Conservation (phyloP, 2,888 invertebrate genomes). For the Aporophyla lueneburgensis region DNA sequence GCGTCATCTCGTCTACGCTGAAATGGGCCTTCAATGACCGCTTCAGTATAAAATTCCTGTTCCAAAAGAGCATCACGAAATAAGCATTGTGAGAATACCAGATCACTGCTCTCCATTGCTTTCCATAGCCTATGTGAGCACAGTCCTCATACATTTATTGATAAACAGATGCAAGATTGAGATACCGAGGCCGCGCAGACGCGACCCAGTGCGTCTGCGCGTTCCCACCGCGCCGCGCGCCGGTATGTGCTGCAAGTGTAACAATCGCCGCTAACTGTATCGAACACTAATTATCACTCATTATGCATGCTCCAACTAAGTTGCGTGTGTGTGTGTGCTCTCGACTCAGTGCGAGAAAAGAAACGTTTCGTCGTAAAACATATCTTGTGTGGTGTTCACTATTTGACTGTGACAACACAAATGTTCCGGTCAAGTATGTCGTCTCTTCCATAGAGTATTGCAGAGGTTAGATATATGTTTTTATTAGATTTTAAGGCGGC, state of each 20-base stretch:
- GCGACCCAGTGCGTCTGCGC: not conserved
- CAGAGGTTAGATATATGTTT: not conserved
- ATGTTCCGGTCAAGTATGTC: not conserved
- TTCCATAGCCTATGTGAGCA: slow-evolving; percentile 5
- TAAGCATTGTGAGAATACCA: not conserved
- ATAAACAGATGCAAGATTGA: slow-evolving; percentile 60
- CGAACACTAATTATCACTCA: slow-evolving; percentile 59
- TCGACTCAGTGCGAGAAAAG: slow-evolving; percentile 35
- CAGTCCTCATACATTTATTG: slow-evolving; percentile 37
- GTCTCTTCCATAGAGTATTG: not conserved
- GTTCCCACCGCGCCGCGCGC: slow-evolving; percentile 54
- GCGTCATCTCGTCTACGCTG: not conserved
- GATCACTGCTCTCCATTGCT: too few species aligned
- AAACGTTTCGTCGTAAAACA: slow-evolving; percentile 20
- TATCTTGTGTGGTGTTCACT: not conserved
- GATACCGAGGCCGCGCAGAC: slow-evolving; percentile 35
- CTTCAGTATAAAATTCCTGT: not conserved
- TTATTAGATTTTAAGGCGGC: not conserved
- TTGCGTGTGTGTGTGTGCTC: slow-evolving; percentile 29
- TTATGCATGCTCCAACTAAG: slow-evolving; percentile 40
- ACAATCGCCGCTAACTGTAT: slow-evolving; percentile 48
- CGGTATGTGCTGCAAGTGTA: slow-evolving; percentile 52
- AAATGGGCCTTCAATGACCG: not conserved
- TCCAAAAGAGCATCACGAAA: not conserved
- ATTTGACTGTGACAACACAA: not conserved